Evolutionary conservation across 2,113 vertebrate species (phyloP).

Genomic region (Neoarius graeffei): DNA sequence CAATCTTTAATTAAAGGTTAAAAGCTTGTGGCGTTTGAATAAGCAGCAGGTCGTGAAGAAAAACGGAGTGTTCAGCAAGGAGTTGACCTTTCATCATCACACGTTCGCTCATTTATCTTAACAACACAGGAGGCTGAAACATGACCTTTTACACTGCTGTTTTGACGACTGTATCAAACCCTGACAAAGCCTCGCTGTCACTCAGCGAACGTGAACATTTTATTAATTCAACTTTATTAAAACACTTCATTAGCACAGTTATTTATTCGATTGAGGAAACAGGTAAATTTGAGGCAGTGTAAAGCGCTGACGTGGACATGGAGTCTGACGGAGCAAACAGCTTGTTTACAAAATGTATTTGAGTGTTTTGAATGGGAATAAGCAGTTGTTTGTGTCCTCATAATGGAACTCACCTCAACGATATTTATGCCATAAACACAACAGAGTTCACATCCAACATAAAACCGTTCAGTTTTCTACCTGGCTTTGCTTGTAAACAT

Average conservation of each 20-base stretch:
- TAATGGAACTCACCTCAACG: not conserved
- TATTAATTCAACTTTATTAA: not conserved
- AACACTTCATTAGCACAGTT: not conserved
- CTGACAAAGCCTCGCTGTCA: constrained; percentile 23
- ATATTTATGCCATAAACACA: too few species aligned
- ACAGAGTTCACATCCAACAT: not conserved
- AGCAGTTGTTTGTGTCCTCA: not conserved
- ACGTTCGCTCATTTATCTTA: constrained; percentile 67
- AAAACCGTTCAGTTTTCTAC: not conserved
- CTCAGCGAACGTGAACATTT: constrained; percentile 38
- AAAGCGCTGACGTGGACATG: not conserved
- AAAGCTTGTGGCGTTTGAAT: constrained; percentile 45
- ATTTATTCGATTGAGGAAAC: not conserved
- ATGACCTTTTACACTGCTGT: constrained; percentile 68
- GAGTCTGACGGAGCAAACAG: not conserved
- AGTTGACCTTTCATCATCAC: constrained; percentile 64
- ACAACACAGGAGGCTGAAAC: constrained; percentile 66
- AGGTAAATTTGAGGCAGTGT: not conserved
- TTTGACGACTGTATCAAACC: constrained; percentile 50
- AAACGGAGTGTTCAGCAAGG: constrained; percentile 36
- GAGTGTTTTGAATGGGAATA: not conserved
- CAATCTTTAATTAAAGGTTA: constrained; percentile 63
- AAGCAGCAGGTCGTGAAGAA: not conserved
- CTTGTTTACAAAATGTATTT: not conserved
- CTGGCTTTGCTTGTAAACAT: not conserved